Base-by-base conservation (phyloP, 1,140 invertebrate genomes). In the Euschistus heros region DNA sequence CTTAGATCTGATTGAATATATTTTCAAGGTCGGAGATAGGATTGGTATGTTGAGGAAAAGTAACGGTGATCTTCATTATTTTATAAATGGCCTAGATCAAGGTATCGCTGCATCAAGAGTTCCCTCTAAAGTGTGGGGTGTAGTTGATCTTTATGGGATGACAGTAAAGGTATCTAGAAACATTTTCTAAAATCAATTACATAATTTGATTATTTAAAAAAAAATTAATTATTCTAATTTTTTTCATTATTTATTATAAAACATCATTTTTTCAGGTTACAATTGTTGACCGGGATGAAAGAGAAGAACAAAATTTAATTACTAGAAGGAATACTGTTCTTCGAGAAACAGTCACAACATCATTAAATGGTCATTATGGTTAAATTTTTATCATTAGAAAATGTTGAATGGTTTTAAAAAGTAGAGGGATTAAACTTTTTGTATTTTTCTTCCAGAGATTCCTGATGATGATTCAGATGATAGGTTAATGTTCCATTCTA, bases 111-210 rank as follows among this genome's bases (percentile, higher is more conserved):
- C 92, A 0, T 82, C 82, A 7, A 83, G 85, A 67, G 85, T 95
- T 17, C 85, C 88, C 0, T 70, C 80, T 24, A 82, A 82, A 55
- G 84, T 96, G 1, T 97, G 91, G 88, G 92, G 92, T 27, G 92
- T 96, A 30, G 87, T 97, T 26, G 94, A 97, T 78, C 78, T 97
- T 44, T 97, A 97, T 75, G 94, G 94, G 24, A 96, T 95, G 91
- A 94, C 93, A 24, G 92, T 94, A 0, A 96, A 94, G 80, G 85
- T 85, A 73, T 68, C 64, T 64, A 30, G 30, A 5, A 30, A 30
- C 8, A 30, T 30, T 30, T 30, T 5, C 30, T 30, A 5, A 30
- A 5, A 8, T 5, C 8, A 30, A 3, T 30, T 3, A 30, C 3
- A 30, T 30, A 30, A 5, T 5, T 3, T 44, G 27, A 6, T 63